Evolutionary conservation across 2,888 invertebrate species (phyloP).

Genomic region (Luffia ferchaultella): DNA sequence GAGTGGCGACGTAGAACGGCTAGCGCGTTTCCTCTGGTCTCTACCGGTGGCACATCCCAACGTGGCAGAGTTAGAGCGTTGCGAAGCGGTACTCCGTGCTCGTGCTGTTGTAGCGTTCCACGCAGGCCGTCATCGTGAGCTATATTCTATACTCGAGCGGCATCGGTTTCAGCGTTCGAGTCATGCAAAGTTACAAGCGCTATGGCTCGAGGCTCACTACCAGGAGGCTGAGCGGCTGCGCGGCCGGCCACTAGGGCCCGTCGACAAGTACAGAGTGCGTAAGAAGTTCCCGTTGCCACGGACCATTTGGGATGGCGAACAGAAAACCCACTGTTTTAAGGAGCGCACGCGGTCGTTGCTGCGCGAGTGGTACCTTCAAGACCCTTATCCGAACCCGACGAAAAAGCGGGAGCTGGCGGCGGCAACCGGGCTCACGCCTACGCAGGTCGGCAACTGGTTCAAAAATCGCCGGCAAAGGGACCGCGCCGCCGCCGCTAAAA

Average conservation of each 20-base stretch:
- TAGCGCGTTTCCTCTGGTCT: constrained; percentile 96
- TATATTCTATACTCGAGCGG: constrained; percentile 94
- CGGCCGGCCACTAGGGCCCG: constrained; percentile 86
- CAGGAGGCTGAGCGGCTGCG: constrained; percentile 97
- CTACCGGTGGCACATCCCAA: constrained; percentile 95
- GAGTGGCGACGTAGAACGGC: constrained; percentile 94
- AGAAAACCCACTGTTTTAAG: constrained; percentile 99
- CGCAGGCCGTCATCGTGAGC: constrained; percentile 94
- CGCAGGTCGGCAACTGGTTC: constrained; percentile 97
- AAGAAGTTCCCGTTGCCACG: constrained; percentile 98
- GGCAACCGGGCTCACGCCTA: constrained; percentile 94
- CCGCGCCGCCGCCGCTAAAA: constrained; percentile 95
- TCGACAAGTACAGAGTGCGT: constrained; percentile 84
- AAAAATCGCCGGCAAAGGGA: constrained; percentile 98
- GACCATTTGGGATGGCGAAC: constrained; percentile 99
- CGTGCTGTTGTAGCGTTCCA: constrained; percentile 98
- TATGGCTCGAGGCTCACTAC: constrained; percentile 99
- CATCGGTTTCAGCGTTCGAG: constrained; percentile 95
- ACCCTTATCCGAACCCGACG: constrained; percentile 96
- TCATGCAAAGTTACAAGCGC: constrained; percentile 91
- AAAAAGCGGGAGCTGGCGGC: constrained; percentile 96
- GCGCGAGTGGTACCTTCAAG: constrained; percentile 98
- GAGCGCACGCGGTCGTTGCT: constrained; percentile 93
- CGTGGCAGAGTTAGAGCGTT: constrained; percentile 95
- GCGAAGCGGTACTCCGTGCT: constrained; percentile 97